phyloP scores from a whole-genome alignment of 2,113 vertebrate genomes.

The Mormoops blainvillei region DNA sequence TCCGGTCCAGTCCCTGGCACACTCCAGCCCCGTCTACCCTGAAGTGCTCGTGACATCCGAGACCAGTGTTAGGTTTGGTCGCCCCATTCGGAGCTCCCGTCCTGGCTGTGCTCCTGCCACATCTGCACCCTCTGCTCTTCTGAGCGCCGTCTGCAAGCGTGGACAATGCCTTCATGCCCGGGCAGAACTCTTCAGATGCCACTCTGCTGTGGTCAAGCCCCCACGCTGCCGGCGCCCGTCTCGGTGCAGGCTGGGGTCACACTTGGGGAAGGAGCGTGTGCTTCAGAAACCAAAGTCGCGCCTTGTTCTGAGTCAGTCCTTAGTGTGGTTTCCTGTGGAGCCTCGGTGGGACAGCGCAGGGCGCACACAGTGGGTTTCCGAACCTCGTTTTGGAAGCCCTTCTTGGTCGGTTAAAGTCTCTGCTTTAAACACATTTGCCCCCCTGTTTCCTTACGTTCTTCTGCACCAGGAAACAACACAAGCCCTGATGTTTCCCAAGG shows the following conservation, averaged over 20 bases:
- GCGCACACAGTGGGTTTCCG: neutral
- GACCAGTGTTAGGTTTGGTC: neutral
- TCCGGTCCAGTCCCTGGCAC: neutral
- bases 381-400: neutral
- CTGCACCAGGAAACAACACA: neutral
- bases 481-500: neutral
- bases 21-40: neutral
- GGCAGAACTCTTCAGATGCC: neutral
- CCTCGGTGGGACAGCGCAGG: neutral
- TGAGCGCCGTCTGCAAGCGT: fast-evolving
- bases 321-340: fast-evolving
- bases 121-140: neutral
- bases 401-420: neutral
- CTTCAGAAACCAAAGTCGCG: neutral
- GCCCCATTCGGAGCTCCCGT: neutral
- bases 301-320: neutral
- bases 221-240: neutral
- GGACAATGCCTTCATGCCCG: neutral
- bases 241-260: neutral
- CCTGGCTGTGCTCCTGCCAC: neutral
- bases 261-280: neutral
- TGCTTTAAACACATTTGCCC: neutral
- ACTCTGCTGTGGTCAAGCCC: neutral
- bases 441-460: neutral
- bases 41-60: neutral